Evolutionary conservation across 2,888 invertebrate genomes (phyloP), one percentile per base, ranked within the genome.

Genomic region (Mactromeris polynyma): DNA sequence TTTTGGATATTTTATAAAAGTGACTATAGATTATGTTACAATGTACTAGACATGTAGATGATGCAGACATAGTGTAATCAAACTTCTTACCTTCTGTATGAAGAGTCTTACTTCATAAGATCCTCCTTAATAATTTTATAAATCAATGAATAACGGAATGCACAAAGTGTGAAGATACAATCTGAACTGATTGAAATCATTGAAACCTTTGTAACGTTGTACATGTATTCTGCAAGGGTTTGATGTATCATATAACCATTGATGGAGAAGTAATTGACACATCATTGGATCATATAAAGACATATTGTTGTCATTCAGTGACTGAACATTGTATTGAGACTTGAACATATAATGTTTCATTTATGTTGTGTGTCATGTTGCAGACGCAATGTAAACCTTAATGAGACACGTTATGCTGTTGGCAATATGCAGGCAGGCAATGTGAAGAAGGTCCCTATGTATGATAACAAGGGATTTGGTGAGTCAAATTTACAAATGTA

Each of bases 401-500:
- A 95, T 64, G 91, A 92, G 77, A 94, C 94, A 40, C 91, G 93
- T 36, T 94, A 94, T 84, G 92, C 92, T 73, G 90, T 91, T 11
- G 91, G 93, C 38, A 93, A 94, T 38, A 94, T 96, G 92, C 95
- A 95, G 85, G 89, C 90, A 64, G 96, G 95, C 54, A 94, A 93
- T 82, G 89, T 95, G 9, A 95, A 93, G 87, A 93, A 95, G 89
- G 93, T 94, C 69, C 94, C 96, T 19, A 93, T 92, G 46, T 96
- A 94, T 93, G 95, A 95, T 88, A 96, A 96, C 87, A 93, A 92
- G 89, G 96, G 93, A n/a, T 95, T 94, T 93, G 95, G 96, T 95
- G 91, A 93, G 95, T 94, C 6, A 17, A 36, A 64, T 36, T 73
- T 33, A 1, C 1, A 73, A 33, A 3, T 73, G 33, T 64, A 9